These are phyloP conservation scores for Ophion obscuratus DNA, from an alignment of 2,888 invertebrate genomes.

Conservation along the genomic window DNA sequence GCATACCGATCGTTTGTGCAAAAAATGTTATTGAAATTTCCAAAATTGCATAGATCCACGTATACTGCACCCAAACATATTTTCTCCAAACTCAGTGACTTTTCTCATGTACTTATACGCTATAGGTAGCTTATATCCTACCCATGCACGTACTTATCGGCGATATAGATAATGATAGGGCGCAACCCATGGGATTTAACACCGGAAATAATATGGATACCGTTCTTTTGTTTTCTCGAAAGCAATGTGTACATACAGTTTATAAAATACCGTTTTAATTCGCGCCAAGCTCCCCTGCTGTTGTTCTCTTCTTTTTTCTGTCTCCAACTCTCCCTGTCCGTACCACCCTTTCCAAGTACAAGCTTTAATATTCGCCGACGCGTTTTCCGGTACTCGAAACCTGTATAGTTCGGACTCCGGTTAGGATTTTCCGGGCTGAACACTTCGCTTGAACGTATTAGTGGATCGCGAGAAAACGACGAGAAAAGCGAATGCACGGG, in stretches of 20 bases:
- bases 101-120: not conserved
- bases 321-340: not conserved
- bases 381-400: slow-evolving; percentile 42
- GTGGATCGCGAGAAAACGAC: slow-evolving; percentile 52
- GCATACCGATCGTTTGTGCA: not conserved
- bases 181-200: not conserved
- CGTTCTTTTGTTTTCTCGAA: not conserved
- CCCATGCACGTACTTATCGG: not conserved
- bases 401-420: slow-evolving; percentile 35
- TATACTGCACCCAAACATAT: not conserved
- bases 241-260: slow-evolving; percentile 32
- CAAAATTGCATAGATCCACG: not conserved
- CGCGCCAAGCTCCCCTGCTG: slow-evolving; percentile 48
- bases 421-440: slow-evolving; percentile 14
- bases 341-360: slow-evolving; percentile 21
- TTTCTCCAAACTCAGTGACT: not conserved
- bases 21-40: not conserved
- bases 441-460: slow-evolving; percentile 27
- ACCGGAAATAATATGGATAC: not conserved
- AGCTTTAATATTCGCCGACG: slow-evolving; percentile 71
- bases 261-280: slow-evolving; percentile 76
- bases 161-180: not conserved
- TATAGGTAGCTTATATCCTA: not conserved
- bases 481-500: slow-evolving; percentile 45
- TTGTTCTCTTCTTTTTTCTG: slow-evolving; percentile 23